phyloP scores from a whole-genome alignment of 2,888 invertebrate species.

The Argyra leucocephala region DNA sequence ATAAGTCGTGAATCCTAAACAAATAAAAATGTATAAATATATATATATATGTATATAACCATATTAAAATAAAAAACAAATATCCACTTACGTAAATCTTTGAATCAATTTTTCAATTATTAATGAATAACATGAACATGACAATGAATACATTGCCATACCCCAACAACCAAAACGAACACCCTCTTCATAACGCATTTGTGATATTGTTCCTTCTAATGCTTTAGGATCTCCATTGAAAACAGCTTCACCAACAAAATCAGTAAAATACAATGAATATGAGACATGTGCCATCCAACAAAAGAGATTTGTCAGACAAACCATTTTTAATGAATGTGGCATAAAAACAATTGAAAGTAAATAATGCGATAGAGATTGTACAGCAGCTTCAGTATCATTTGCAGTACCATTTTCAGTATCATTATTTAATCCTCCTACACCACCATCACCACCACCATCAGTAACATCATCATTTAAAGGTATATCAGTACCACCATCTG shows the following conservation, averaged over 20 bases:
- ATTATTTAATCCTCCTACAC: slow-evolving; percentile 20
- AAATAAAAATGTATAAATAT: no score
- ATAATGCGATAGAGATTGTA: slow-evolving; percentile 62
- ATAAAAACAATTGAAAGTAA: slow-evolving; percentile 82
- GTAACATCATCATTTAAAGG: slow-evolving; percentile 21
- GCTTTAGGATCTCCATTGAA: slow-evolving; percentile 51
- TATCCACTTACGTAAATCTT: slow-evolving; percentile 52
- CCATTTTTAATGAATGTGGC: slow-evolving; percentile 74
- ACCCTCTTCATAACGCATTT: slow-evolving; percentile 74
- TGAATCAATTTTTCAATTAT: slow-evolving; percentile 79
- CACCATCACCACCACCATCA: slow-evolving; percentile 23
- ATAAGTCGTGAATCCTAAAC: no score
- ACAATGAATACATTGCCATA: slow-evolving; percentile 92
- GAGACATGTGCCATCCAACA: slow-evolving; percentile 98
- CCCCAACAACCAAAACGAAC: slow-evolving; percentile 94
- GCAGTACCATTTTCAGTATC: slow-evolving; percentile 20
- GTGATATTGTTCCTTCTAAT: slow-evolving; percentile 53
- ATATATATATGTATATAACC: no score
- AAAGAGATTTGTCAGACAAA: slow-evolving; percentile 88
- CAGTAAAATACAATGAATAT: slow-evolving; percentile 92
- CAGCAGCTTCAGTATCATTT: slow-evolving; percentile 34
- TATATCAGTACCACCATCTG: slow-evolving; percentile 20
- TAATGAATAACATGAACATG: slow-evolving; percentile 86
- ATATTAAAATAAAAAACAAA: background rate
- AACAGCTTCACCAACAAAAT: slow-evolving; percentile 57